Conservation (phyloP, 1,140 invertebrate genomes). For the Drosophila tani region DNA sequence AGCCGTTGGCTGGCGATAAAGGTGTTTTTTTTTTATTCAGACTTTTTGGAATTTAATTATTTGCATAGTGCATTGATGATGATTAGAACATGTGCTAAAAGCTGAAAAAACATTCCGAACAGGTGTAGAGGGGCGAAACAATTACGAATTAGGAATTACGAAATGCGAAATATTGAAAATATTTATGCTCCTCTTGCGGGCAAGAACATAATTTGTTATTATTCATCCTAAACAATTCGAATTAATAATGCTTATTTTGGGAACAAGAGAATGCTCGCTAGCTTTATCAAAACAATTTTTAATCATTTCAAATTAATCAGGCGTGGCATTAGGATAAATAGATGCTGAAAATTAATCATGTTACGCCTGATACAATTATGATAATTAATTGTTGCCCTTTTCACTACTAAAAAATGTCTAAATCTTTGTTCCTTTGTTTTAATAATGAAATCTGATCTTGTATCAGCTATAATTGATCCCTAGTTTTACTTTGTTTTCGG, state of each 20-base stretch:
- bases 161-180: neutral
- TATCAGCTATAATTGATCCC: neutral
- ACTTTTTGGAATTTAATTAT: slow-evolving; percentile 14
- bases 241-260: neutral
- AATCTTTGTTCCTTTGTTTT: too few relatives aligned
- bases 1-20: neutral
- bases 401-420: too few relatives aligned
- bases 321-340: neutral
- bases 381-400: too few relatives aligned
- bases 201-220: neutral
- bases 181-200: neutral
- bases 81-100: slow-evolving; percentile 24
- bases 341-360: neutral
- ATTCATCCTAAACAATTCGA: slow-evolving; percentile 4
- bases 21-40: neutral
- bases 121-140: slow-evolving; percentile 12
- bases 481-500: neutral
- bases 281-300: neutral
- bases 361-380: too few relatives aligned
- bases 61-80: slow-evolving; percentile 39
- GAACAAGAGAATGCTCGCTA: neutral
- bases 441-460: neutral
- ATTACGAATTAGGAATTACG: neutral
- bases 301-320: slow-evolving; percentile 6
- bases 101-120: slow-evolving; percentile 20